These are phyloP conservation scores for Cantharis nigra DNA, from an alignment of 2,888 invertebrate species.

Conservation along the genomic window DNA sequence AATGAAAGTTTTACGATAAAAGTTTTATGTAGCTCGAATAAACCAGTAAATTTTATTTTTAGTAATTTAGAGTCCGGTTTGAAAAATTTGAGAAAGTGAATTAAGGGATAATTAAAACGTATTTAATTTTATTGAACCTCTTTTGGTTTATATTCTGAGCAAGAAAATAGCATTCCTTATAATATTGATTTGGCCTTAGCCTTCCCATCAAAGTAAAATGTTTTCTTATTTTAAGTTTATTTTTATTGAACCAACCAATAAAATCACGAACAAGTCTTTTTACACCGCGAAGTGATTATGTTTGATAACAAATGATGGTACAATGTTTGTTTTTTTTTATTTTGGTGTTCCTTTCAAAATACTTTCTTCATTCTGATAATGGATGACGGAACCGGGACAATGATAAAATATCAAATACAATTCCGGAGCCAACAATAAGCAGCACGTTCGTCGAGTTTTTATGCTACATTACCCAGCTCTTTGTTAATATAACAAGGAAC, in stretches of 20 bases:
- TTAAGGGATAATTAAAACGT: neutral
- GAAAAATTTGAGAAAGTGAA: neutral
- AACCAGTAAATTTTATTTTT: neutral
- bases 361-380: constrained; percentile 23
- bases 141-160: neutral
- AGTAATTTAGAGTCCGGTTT: neutral
- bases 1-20: neutral
- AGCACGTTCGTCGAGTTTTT: constrained; percentile 23
- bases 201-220: neutral
- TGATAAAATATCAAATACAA: constrained; percentile 27
- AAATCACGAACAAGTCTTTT: neutral
- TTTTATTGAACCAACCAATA: neutral
- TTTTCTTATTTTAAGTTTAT: neutral
- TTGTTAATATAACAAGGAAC: constrained; percentile 2
- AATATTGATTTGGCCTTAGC: neutral
- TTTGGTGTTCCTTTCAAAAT: constrained; percentile 17
- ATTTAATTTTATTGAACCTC: neutral
- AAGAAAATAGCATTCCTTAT: neutral
- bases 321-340: constrained; percentile 11
- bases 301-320: constrained; percentile 18
- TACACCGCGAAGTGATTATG: neutral
- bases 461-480: constrained; percentile 26
- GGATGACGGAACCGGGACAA: constrained; percentile 24
- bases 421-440: constrained; percentile 24
- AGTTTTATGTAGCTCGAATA: neutral